Evolutionary conservation across 2,888 invertebrate genomes (phyloP), one percentile per base, ranked within the genome.

Genomic region (Petrophora chlorosata): DNA sequence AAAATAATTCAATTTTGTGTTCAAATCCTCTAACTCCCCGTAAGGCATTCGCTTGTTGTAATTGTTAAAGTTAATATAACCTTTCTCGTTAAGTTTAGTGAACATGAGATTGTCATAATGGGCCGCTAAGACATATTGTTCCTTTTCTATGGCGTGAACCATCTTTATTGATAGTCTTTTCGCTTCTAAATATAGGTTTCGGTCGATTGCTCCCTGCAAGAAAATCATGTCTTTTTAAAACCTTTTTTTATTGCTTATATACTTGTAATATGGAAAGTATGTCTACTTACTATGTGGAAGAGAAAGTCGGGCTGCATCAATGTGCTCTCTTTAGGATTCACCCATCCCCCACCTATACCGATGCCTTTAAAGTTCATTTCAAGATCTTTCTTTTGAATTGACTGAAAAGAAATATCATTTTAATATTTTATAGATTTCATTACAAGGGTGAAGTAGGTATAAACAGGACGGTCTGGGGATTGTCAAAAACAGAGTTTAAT

Each of bases 281-380:
- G 5, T 19, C 19, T 16, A 53, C 70, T 59, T 65, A 87, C 89
- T 76, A 78, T 74, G 32, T 74, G 70, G 45, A 81, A 89, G 8
- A 89, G 64, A 48, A 73, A 84, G 14, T 76, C 73, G 1, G 86
- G 79, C 39, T 82, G 79, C 16, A 72, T 63, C 43, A 83, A 61
- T 32, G 76, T 65, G 47, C 86, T 87, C 58, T 85, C 85, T 53
- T 74, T 84, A 0, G 89, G 89, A 44, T 81, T 75, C 0, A 89
- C 85, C 87, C 87, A 89, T 25, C 85, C 89, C 16, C 89, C 82
- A 2, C 89, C 89, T 29, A 89, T 86, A 1, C 84, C 89, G 23
- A 89, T 81, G 7, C 89, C 89, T 63, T 82, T 83, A 7, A 89
- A 76, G 59, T 89, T 89, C 76, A 88, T 86, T 57, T 82, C 79